These are phyloP conservation scores for Nycteola revayana DNA, from an alignment of 2,888 invertebrate species.

Conservation along the genomic window DNA sequence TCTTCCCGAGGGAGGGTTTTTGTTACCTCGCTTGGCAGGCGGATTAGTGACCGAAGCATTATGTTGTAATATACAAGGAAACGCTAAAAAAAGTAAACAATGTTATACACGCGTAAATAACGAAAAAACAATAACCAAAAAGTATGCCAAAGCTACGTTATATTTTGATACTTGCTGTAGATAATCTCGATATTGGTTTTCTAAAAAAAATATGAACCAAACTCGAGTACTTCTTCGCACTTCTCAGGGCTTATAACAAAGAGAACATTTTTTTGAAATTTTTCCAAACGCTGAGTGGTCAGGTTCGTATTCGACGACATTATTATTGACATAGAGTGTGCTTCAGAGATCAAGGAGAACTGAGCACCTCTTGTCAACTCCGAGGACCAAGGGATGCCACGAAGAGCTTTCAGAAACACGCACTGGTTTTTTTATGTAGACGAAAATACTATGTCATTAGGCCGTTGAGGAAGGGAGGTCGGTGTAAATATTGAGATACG, in stretches of 20 bases:
- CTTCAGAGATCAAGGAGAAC: constrained; percentile 44
- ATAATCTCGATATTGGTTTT: no score
- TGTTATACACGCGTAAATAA: no score
- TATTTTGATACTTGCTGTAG: no score
- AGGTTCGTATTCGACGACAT: constrained; percentile 27
- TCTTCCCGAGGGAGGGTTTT: no score
- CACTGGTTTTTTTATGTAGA: constrained; percentile 12
- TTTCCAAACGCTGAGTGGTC: constrained; percentile 20
- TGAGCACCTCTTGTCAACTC: constrained; percentile 24
- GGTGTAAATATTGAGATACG: no score
- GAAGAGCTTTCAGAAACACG: constrained; percentile 30
- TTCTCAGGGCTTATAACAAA: constrained; percentile 23
- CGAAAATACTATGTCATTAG: constrained; percentile 24
- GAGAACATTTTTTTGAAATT: constrained; percentile 26
- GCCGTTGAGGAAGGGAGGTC: not conserved
- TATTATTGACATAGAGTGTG: constrained; percentile 47
- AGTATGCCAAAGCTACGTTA: no score
- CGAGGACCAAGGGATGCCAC: constrained; percentile 17
- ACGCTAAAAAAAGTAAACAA: no score
- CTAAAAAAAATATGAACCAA: not conserved
- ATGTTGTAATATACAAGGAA: no score
- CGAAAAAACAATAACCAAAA: no score
- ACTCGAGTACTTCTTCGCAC: not conserved
- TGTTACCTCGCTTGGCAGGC: no score
- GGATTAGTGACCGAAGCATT: no score